Conservation (phyloP, 2,797 vertebrate species). For the Phalanger gymnotis region DNA sequence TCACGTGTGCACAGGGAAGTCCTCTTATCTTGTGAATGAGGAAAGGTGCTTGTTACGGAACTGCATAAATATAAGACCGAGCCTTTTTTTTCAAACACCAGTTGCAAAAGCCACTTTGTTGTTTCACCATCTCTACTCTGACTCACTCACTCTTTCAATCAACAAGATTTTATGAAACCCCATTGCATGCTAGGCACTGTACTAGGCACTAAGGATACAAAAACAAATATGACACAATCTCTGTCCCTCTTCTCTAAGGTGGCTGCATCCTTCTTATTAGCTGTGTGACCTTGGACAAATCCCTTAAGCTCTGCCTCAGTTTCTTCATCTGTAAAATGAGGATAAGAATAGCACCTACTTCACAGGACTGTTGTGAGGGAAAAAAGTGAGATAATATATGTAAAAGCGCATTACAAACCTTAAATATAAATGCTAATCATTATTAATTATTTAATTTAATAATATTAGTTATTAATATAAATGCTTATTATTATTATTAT, state of each 20-base stretch:
- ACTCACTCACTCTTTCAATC: background rate
- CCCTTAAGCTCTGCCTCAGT: background rate
- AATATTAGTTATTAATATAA: too few relatives aligned
- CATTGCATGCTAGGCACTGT: background rate
- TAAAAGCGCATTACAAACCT: background rate
- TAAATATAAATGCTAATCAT: background rate
- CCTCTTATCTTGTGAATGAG: background rate
- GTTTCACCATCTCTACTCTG: background rate
- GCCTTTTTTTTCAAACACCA: background rate
- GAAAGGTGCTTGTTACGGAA: background rate
- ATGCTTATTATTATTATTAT: background rate
- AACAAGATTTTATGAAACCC: background rate
- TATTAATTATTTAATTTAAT: too few relatives aligned
- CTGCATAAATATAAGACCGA: background rate
- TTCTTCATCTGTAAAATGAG: background rate
- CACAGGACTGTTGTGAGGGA: background rate
- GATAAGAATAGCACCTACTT: background rate
- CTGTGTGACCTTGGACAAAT: background rate
- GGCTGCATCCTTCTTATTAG: background rate
- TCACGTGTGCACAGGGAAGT: background rate
- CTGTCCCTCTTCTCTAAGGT: background rate
- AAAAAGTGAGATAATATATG: background rate
- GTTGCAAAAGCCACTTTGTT: background rate
- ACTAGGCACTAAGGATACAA: background rate
- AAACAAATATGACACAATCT: background rate